Conservation (phyloP, 2,113 vertebrate species). For the Tychaedon coryphoeus region DNA sequence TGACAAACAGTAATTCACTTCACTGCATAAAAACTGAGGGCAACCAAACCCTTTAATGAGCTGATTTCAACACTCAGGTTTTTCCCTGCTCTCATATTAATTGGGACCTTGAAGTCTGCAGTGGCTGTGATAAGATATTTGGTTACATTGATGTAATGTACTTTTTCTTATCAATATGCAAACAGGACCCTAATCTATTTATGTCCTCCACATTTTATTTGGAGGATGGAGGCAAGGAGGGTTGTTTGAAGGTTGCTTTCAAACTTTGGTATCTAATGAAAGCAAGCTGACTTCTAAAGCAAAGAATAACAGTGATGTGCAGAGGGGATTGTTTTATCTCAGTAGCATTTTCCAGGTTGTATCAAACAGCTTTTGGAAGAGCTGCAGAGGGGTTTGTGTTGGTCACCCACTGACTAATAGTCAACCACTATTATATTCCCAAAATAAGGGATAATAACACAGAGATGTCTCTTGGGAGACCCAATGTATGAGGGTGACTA, state of each 20-base stretch:
- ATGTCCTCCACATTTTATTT: conserved; percentile 48
- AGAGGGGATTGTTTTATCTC: neutral
- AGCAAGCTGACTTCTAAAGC: neutral
- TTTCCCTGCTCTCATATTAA: conserved; percentile 13
- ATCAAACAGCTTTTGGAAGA: neutral
- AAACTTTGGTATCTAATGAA: neutral
- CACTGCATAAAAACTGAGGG: neutral
- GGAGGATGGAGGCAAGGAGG: neutral
- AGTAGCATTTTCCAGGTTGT: neutral
- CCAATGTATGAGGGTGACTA: neutral
- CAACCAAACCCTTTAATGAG: neutral
- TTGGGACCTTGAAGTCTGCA: neutral
- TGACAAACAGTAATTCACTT: neutral
- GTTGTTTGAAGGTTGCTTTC: conserved; percentile 36
- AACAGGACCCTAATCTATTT: conserved; percentile 54
- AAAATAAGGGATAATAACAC: neutral
- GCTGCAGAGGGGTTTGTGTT: neutral
- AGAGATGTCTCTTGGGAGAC: neutral
- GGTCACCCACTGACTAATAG: neutral
- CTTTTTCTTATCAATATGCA: conserved; percentile 45
- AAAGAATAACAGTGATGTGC: neutral
- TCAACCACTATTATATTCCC: neutral
- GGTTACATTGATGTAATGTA: conserved; percentile 44
- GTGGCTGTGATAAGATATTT: conserved; percentile 43
- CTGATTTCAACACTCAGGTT: neutral